Evolutionary conservation across 1,140 invertebrate genomes (phyloP).

Genomic region (Metaphire vulgaris): DNA sequence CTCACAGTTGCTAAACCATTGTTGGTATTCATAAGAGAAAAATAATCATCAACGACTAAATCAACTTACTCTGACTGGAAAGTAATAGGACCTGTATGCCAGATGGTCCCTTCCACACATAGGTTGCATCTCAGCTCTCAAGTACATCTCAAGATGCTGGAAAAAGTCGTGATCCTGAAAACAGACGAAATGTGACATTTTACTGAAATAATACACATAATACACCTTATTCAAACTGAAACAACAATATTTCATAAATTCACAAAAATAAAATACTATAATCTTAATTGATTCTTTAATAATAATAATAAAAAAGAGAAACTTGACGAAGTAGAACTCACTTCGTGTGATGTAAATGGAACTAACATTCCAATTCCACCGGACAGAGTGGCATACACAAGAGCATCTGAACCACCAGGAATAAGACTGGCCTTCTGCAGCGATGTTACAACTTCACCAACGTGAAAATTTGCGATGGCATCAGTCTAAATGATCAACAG

Average conservation of each 20-base stretch:
- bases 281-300: too few species aligned
- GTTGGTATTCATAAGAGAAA: not conserved
- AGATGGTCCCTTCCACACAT: conserved; percentile 95
- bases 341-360: conserved; percentile 92
- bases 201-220: too few species aligned
- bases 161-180: conserved; percentile 91
- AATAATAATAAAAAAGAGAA: too few species aligned
- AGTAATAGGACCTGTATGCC: conserved; percentile 94
- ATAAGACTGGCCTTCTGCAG: conserved; percentile 87
- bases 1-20: too few species aligned
- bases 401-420: conserved; percentile 89
- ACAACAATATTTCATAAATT: too few species aligned
- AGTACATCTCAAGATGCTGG: conserved; percentile 99
- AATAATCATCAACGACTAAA: conserved; percentile 1
- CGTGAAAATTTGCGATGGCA: conserved; percentile 81
- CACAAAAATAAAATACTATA: too few species aligned
- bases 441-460: conserved; percentile 75
- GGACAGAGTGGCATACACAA: conserved; percentile 91
- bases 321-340: too few species aligned
- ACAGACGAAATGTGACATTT: conserved; percentile 22
- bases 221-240: too few species aligned
- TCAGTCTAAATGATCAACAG: conserved; percentile 66
- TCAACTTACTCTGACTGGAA: conserved; percentile 78
- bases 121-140: conserved; percentile 92
- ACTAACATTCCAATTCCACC: conserved; percentile 88